Evolutionary conservation across 2,797 vertebrate species (phyloP).

Genomic region (Melopsittacus undulatus): DNA sequence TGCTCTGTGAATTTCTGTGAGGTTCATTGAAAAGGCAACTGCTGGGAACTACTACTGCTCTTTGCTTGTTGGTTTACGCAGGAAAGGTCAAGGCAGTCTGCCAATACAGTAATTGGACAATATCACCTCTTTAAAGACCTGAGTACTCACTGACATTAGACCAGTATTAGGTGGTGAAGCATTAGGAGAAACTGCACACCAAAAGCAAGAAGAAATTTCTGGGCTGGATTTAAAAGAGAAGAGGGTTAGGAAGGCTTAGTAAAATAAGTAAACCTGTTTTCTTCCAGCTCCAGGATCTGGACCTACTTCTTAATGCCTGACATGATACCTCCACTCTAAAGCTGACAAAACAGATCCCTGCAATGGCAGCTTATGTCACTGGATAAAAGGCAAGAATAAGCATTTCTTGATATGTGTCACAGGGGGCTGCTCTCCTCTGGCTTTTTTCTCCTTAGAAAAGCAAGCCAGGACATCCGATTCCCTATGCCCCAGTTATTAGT

Average conservation of each 20-base stretch:
- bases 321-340: not conserved
- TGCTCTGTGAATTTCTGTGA: not conserved
- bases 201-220: not conserved
- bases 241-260: not conserved
- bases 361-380: not conserved
- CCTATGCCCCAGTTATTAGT: not conserved
- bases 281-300: not conserved
- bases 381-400: not conserved
- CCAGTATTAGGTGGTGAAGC: not conserved
- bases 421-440: not conserved
- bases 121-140: not conserved
- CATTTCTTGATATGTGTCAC: not conserved
- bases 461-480: not conserved
- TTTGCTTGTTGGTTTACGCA: not conserved
- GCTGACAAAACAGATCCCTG: not conserved
- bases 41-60: not conserved
- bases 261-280: not conserved
- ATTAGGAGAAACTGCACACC: not conserved
- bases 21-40: conserved; percentile 4
- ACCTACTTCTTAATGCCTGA: not conserved
- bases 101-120: not conserved
- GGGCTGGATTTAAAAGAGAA: not conserved
- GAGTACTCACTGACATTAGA: not conserved
- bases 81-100: conserved; percentile 12
- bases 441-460: not conserved